phyloP scores from a whole-genome alignment of 2,113 vertebrate species.

The Brienomyrus longianalis region DNA sequence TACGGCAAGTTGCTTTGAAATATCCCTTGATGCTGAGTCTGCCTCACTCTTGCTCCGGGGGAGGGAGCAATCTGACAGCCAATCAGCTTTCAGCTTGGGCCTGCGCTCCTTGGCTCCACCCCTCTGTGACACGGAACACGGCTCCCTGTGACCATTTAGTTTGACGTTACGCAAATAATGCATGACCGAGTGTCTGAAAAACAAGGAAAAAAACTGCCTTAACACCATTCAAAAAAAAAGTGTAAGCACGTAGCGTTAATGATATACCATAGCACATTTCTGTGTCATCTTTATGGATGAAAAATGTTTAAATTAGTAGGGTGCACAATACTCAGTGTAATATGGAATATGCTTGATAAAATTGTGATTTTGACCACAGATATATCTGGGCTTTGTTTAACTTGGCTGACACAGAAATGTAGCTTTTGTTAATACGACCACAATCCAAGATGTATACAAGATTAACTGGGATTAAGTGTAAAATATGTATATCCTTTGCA shows the following conservation, averaged over 20 bases:
- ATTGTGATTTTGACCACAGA: background rate
- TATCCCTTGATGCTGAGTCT: background rate
- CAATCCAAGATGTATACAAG: background rate
- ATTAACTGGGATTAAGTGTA: background rate
- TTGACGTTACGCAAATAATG: background rate
- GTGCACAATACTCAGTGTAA: background rate
- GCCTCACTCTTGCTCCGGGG: background rate
- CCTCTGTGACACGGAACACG: background rate
- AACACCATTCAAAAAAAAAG: background rate
- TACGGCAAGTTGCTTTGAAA: background rate
- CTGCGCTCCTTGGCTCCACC: background rate
- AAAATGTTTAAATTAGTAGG: background rate
- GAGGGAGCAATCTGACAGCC: background rate
- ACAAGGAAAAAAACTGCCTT: background rate
- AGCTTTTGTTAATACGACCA: background rate
- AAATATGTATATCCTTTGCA: background rate
- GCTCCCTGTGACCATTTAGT: background rate
- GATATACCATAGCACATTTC: background rate
- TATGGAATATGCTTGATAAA: background rate
- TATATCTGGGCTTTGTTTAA: background rate
- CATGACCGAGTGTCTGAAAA: background rate
- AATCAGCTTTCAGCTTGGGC: background rate
- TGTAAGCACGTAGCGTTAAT: background rate
- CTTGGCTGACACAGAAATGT: background rate
- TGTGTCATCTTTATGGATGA: background rate